Conservation (phyloP, 35 echinoderm and acorn worm species). For the Hemicentrotus pulcherrimus region DNA sequence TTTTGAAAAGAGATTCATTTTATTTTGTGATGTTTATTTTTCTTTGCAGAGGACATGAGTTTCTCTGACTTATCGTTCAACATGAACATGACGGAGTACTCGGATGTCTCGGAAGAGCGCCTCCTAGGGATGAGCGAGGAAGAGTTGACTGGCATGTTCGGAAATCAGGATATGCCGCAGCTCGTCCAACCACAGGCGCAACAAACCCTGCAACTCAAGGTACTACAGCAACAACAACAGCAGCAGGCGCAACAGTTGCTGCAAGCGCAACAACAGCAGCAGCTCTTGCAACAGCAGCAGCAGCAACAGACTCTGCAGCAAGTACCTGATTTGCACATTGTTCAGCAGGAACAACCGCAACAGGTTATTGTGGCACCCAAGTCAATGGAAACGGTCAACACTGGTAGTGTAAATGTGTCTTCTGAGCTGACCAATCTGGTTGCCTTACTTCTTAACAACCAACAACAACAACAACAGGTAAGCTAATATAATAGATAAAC, state of each 20-base stretch:
- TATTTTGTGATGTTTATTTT: not conserved
- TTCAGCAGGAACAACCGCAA: slow-evolving; percentile 45
- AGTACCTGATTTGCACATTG: slow-evolving; percentile 20
- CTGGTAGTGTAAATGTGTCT: not conserved
- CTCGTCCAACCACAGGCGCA: slow-evolving; percentile 33
- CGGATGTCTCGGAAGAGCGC: not conserved
- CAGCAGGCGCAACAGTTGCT: slow-evolving; percentile 38
- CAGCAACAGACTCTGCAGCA: slow-evolving; percentile 46
- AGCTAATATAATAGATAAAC: not conserved
- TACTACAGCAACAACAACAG: slow-evolving; percentile 49
- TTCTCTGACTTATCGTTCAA: slow-evolving; percentile 32
- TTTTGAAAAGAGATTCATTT: no score
- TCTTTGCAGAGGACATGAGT: slow-evolving; percentile 48
- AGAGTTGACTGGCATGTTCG: slow-evolving; percentile 33
- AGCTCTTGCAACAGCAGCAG: slow-evolving; percentile 40
- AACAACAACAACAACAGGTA: slow-evolving; percentile 33
- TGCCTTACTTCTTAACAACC: slow-evolving; percentile 15
- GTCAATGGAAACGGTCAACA: no score
- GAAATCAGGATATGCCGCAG: slow-evolving; percentile 52
- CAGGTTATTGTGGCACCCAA: not conserved
- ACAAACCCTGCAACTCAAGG: slow-evolving; percentile 51
- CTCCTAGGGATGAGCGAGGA: slow-evolving; percentile 41
- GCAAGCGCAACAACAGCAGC: slow-evolving; percentile 32
- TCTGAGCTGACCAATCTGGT: slow-evolving; percentile 32
- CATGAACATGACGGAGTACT: slow-evolving; percentile 32